These are phyloP conservation scores for Drosophila ogumai DNA, from an alignment of 1,140 invertebrate genomes.

Conservation along the genomic window DNA sequence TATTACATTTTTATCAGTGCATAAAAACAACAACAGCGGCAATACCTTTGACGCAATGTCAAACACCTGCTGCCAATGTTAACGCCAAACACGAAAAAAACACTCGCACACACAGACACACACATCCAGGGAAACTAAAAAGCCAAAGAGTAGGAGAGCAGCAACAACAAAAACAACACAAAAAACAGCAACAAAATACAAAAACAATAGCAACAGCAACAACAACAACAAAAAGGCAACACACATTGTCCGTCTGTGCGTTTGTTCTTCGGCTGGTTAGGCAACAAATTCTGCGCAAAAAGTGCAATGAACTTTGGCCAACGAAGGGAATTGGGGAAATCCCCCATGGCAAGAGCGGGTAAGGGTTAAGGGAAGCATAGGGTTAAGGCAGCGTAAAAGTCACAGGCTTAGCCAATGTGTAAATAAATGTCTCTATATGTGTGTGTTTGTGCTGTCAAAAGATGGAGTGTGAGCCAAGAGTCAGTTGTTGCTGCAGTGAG, in stretches of 20 bases:
- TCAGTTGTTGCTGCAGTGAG: conserved; percentile 22
- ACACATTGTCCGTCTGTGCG: conserved; percentile 69
- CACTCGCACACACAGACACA: conserved; percentile 47
- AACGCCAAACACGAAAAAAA: conserved; percentile 82
- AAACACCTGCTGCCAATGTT: conserved; percentile 83
- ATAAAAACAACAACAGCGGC: conserved; percentile 46
- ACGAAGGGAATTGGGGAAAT: conserved; percentile 51
- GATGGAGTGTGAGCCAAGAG: conserved; percentile 6
- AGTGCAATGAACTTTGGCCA: conserved; percentile 76
- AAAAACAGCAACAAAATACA: conserved; percentile 33
- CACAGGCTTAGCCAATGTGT: conserved; percentile 54
- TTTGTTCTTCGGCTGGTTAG: conserved; percentile 82
- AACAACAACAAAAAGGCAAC: conserved; percentile 8
- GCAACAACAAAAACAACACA: conserved; percentile 49
- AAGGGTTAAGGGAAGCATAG: conserved; percentile 4
- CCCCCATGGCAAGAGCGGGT: conserved; percentile 11
- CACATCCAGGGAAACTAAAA: conserved; percentile 51
- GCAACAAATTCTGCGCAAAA: conserved; percentile 82
- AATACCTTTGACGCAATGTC: conserved; percentile 82
- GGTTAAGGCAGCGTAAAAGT: conserved; percentile 36
- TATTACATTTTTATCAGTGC: not conserved
- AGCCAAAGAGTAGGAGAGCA: conserved; percentile 67
- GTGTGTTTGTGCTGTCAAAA: not conserved
- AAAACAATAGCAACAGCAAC: conserved; percentile 16
- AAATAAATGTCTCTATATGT: conserved; percentile 38